Base-by-base conservation (phyloP, 2,888 invertebrate species). In the Sepiola atlantica region DNA sequence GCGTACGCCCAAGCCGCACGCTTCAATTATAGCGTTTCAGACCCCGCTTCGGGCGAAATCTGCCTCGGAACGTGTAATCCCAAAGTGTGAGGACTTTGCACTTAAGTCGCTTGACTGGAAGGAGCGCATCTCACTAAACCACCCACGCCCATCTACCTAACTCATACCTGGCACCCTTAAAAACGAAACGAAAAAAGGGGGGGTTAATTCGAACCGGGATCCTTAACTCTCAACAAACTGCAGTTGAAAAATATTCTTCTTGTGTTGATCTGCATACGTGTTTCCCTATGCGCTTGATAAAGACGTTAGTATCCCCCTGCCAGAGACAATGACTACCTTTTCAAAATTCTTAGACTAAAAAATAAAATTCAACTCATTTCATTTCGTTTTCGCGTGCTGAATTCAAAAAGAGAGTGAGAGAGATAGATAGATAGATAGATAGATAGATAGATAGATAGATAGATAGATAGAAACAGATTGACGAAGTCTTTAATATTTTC, bases 61-160 rank as follows among this genome's bases (percentile, higher is more conserved):
- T 32, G n/a, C 32, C 32, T 32, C n/a, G 14, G n/a, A 77, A 77
- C n/a, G 77, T 77, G 77, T 77, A n/a, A 77, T 77, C 77, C n/a
- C n/a, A n/a, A 77, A n/a, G 77, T 77, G 77, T 77, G 77, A 77
- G 77, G n/a, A 77, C n/a, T 77, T 77, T 77, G 77, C 77, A 77
- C 77, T 77, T 16, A 77, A 77, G 4, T 77, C 77, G 77, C 21
- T 77, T 77, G 77, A 77, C 77, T 77, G 77, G 77, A n/a, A 20
- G n/a, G 32, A 77, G 77, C 77, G 77, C 77, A 77, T 77, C 77
- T n/a, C 77, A 32, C 77, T 45, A 77, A n/a, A 32, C n/a, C 77
- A 21, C 77, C 77, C 28, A 28, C 77, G 18, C 10, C 77, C n/a
- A 32, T 14, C 77, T 12, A 77, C 14, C n/a, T 16, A n/a, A 77